Base-by-base conservation (phyloP, 1,140 invertebrate species). In the Drosophila baimaii region DNA sequence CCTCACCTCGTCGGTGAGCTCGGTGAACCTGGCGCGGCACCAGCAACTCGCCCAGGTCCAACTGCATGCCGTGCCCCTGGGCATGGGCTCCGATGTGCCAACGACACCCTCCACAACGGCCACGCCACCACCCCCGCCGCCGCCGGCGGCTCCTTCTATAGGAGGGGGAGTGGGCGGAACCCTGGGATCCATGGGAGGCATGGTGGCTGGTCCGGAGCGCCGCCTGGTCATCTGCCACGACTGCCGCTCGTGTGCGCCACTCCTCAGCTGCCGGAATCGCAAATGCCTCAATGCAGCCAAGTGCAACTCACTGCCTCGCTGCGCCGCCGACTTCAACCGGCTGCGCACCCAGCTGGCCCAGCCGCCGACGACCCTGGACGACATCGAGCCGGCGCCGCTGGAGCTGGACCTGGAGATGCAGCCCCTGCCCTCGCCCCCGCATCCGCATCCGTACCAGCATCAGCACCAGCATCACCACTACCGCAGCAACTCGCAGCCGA, bases 231-330 rank as follows among this genome's bases (percentile, higher is more conserved):
- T 90, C 61, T 92, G 91, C 69, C 91, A 92, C 31, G 91, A 92
- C 43, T 92, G 91, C 47, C 77, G 91, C 3, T 91, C 84, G 25
- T 92, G 90, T 43, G 86, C 91, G 5, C 91, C 91, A 23, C 72
- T 90, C 15, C 65, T 81, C 10, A 83, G 81, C 72, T 92, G 91
- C 79, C 91, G 80, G 62, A 92, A 92, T 90, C 80, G 91, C 49
- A 92, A 92, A 80, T 92, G 91, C 84, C 83, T 92, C 61, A 91
- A 91, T 39, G 90, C 90, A 77, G 81, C 91, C 79, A 92, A 92
- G 72, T 91, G 91, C 82, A 92, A 92, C 79, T 92, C 91, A 92
- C 91, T 92, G 91, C 91, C 91, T 74, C 86, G 91, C 77, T 92
- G 90, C 65, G 91, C 91, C 68, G 90, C 91, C 61, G 91, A 92